Percentiles rank a stretch among this genome's conserved stretches.
Conservation (phyloP, 2,113 vertebrate species). For the Lanius collurio region DNA sequence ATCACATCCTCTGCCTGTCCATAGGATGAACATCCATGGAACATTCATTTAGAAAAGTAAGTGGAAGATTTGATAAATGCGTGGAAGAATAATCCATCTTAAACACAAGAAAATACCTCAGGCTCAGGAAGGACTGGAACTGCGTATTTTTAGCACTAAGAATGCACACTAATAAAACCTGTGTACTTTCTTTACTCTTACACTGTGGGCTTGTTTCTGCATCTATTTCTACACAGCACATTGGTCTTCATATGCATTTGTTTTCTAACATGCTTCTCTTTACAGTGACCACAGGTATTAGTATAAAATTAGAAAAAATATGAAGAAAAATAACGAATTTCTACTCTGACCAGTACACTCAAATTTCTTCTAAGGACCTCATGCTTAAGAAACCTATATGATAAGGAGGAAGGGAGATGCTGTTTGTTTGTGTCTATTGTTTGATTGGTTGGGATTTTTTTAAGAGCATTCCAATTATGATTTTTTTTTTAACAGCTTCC, state of each 20-base stretch:
- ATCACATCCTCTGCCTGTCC: conserved; percentile 1
- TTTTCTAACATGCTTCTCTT: neutral
- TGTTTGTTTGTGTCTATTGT: neutral
- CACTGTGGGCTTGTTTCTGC: neutral
- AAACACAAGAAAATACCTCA: neutral
- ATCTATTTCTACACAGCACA: neutral
- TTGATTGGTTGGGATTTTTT: neutral
- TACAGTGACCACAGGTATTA: neutral
- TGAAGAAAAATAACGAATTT: neutral
- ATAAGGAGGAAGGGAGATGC: accelerated
- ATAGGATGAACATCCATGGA: neutral
- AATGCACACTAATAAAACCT: neutral
- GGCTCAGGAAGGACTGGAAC: neutral
- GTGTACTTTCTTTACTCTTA: neutral
- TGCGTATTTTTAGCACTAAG: neutral
- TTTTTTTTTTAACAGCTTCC: neutral
- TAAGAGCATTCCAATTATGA: neutral
- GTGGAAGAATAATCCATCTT: neutral
- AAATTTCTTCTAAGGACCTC: neutral
- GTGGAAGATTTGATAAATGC: conserved; percentile 7
- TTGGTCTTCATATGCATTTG: neutral
- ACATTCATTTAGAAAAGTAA: conserved; percentile 23
- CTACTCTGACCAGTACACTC: neutral
- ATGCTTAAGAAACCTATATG: neutral
- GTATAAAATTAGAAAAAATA: neutral